Evolutionary conservation across 2,888 invertebrate species (phyloP).

Genomic region (Autographa gamma): DNA sequence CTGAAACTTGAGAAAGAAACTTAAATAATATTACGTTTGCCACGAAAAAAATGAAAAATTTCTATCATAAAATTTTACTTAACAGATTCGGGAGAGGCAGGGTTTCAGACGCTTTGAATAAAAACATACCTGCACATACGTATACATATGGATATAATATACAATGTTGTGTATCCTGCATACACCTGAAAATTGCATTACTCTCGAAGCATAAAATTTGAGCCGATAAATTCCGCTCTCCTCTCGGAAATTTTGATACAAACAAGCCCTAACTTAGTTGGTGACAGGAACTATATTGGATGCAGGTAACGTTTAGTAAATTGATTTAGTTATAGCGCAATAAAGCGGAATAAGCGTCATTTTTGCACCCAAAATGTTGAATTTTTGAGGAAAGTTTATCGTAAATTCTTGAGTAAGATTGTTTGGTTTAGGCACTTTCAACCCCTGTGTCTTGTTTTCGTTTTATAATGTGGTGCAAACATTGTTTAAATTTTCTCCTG

Average conservation of each 20-base stretch:
- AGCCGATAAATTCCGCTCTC: constrained; percentile 19
- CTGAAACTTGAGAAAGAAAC: no score
- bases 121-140: background rate
- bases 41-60: no score
- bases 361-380: background rate
- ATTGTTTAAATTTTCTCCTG: no score
- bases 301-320: background rate
- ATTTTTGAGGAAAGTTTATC: background rate
- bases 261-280: constrained; percentile 11
- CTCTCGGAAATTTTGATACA: constrained; percentile 12
- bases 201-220: constrained; percentile 11
- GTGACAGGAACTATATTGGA: constrained; percentile 1
- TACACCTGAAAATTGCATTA: constrained; percentile 22
- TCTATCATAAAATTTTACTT: no score
- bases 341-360: background rate
- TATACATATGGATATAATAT: no score
- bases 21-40: no score
- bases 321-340: background rate
- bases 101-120: constrained; percentile 21
- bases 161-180: background rate
- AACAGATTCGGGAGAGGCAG: no score
- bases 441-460: no score
- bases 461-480: no score
- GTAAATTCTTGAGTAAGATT: background rate
- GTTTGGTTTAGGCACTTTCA: no score